phyloP scores from a whole-genome alignment of 2,797 vertebrate genomes.

The Chloroceryle amazona region DNA sequence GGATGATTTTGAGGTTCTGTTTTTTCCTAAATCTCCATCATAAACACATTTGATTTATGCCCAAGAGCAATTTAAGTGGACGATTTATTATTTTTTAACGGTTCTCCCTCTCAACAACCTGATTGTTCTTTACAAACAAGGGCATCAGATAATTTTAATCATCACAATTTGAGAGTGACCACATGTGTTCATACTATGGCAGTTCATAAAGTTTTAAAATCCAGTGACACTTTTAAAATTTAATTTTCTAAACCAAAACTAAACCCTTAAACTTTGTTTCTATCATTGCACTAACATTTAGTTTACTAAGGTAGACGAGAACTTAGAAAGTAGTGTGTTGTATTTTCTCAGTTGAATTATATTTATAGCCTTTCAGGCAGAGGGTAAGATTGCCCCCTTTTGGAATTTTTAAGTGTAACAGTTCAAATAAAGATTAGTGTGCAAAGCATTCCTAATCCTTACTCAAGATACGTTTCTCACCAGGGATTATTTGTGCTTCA shows the following conservation, averaged over 20 bases:
- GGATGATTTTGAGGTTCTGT: background rate
- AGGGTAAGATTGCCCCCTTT: slow-evolving; percentile 85
- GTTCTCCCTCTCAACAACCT: background rate
- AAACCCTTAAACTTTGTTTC: background rate
- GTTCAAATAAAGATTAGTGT: slow-evolving; percentile 29
- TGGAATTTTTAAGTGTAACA: slow-evolving; percentile 72
- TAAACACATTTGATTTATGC: background rate
- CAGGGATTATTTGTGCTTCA: slow-evolving; percentile 79
- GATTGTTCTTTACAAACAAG: background rate
- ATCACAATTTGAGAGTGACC: background rate
- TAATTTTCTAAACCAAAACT: background rate
- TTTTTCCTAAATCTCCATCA: background rate
- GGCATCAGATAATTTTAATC: background rate
- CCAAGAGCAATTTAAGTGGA: background rate
- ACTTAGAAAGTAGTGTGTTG: slow-evolving; percentile 8
- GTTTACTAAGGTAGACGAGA: slow-evolving; percentile 1
- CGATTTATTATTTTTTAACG: background rate
- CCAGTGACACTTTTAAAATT: background rate
- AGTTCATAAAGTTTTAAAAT: background rate
- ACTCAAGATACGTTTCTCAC: slow-evolving; percentile 68
- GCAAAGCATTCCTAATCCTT: slow-evolving; percentile 69
- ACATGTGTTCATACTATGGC: background rate
- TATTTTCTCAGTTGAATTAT: slow-evolving; percentile 3
- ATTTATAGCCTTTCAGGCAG: slow-evolving; percentile 38
- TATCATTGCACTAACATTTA: background rate